phyloP scores from a whole-genome alignment of 2,797 vertebrate species.

The Emys orbicularis region DNA sequence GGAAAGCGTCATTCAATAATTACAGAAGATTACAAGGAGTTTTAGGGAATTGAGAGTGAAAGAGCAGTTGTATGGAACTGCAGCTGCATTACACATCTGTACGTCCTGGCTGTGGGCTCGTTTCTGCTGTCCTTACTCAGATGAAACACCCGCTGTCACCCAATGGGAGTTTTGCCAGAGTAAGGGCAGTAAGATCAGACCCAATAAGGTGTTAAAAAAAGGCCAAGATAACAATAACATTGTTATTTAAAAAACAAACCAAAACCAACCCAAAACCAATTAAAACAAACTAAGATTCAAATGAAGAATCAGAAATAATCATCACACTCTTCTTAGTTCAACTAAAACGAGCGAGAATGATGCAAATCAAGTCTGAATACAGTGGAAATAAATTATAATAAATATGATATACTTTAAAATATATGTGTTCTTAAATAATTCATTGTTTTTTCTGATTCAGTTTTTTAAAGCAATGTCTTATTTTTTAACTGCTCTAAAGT shows the following conservation, averaged over 20 bases:
- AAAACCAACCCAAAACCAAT: conserved; percentile 6
- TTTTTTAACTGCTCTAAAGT: conserved; percentile 96
- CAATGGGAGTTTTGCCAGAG: conserved; percentile 61
- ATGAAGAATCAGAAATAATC: conserved; percentile 61
- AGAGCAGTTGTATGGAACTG: conserved; percentile 91
- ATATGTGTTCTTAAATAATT: conserved; percentile 93
- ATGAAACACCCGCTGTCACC: conserved; percentile 56
- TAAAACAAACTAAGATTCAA: conserved; percentile 27
- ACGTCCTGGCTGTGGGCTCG: conserved; percentile 78
- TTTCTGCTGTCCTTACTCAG: conserved; percentile 61
- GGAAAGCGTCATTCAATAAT: conserved; percentile 99
- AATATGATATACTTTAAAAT: conserved; percentile 94
- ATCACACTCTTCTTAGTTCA: conserved; percentile 55
- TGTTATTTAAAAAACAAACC: conserved; percentile 50
- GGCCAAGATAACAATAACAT: conserved; percentile 39
- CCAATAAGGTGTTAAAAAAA: conserved; percentile 53
- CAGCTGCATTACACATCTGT: conserved; percentile 82
- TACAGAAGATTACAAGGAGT: conserved; percentile 99
- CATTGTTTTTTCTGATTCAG: conserved; percentile 91
- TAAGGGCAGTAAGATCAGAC: conserved; percentile 64
- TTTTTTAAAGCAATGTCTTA: conserved; percentile 92
- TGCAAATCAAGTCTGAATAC: conserved; percentile 81
- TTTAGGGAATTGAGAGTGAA: conserved; percentile 95
- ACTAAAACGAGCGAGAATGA: conserved; percentile 70
- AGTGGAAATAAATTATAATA: conserved; percentile 91